Conservation (phyloP, 1,140 invertebrate species). For the Paracyclopina nana region DNA sequence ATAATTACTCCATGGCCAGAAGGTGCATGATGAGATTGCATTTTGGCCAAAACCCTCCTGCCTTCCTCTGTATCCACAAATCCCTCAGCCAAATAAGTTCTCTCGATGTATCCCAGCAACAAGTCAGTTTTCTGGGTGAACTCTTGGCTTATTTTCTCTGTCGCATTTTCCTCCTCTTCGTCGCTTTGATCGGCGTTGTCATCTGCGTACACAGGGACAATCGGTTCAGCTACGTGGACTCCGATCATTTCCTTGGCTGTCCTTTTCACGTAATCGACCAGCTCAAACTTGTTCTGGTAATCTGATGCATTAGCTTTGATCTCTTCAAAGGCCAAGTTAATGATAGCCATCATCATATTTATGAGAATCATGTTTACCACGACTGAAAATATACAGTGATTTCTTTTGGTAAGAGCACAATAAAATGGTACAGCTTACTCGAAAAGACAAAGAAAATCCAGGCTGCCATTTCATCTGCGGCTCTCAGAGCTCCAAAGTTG, state of each 20-base stretch:
- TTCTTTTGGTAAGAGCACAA: background rate
- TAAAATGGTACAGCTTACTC: slow-evolving; percentile 12
- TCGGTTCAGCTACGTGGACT: background rate
- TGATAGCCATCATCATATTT: slow-evolving; percentile 17
- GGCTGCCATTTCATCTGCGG: slow-evolving; percentile 8
- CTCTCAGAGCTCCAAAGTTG: slow-evolving; percentile 10
- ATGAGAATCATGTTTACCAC: slow-evolving; percentile 16
- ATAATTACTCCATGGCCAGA: too few relatives aligned
- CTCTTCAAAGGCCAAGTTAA: slow-evolving; percentile 15
- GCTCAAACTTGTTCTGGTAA: slow-evolving; percentile 15
- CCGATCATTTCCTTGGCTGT: slow-evolving; percentile 7
- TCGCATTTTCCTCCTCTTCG: background rate
- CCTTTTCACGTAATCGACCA: slow-evolving; percentile 11
- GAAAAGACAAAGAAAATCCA: slow-evolving; percentile 17
- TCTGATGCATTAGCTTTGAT: slow-evolving; percentile 2
- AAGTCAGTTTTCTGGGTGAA: slow-evolving; percentile 10
- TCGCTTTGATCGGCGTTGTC: background rate
- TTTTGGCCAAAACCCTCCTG: too few relatives aligned
- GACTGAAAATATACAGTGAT: background rate
- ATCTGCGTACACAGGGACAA: slow-evolving; percentile 1
- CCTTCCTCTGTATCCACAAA: background rate
- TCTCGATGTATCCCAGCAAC: slow-evolving; percentile 8
- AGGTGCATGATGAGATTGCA: too few relatives aligned
- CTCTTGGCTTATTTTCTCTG: background rate
- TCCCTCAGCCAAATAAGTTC: background rate